phyloP scores from a whole-genome alignment of 37 sponge, comb jelly and placozoan genomes.

The Theonella swinhoei region DNA sequence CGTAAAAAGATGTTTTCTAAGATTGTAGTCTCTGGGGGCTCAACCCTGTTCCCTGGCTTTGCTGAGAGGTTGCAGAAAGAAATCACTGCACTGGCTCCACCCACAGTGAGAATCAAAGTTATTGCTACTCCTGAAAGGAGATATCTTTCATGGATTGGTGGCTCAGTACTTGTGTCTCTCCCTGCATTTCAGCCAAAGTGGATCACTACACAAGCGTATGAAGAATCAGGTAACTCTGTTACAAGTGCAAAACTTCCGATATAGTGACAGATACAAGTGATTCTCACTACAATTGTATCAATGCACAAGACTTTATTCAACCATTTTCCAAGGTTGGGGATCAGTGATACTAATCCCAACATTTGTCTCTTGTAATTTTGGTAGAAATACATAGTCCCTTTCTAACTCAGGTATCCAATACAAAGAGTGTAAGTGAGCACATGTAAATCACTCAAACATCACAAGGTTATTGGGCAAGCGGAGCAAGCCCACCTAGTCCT shows the following conservation, averaged over 20 bases:
- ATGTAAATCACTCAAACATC: too few species aligned
- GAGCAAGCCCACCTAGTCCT: too few species aligned
- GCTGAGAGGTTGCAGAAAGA: constrained; percentile 55
- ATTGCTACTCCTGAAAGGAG: constrained; percentile 30
- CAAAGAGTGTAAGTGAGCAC: too few species aligned
- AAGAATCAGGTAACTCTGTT: constrained; percentile 7
- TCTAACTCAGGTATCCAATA: too few species aligned
- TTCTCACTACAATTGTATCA: too few species aligned
- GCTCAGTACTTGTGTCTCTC: constrained; percentile 3
- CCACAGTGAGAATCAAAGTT: constrained; percentile 41
- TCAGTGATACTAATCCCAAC: too few species aligned
- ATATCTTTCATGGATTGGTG: background rate
- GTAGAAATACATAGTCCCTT: too few species aligned
- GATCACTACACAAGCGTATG: constrained; percentile 12
- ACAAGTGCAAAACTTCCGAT: background rate
- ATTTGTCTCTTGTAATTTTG: too few species aligned
- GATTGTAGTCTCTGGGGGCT: constrained; percentile 42
- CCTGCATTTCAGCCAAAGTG: background rate
- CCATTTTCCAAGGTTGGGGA: too few species aligned
- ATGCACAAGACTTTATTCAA: too few species aligned
- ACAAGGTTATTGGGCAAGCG: too few species aligned
- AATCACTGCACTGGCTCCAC: constrained; percentile 26
- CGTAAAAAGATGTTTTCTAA: constrained; percentile 34
- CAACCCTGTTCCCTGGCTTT: constrained; percentile 51
- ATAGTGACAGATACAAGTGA: background rate